These are phyloP conservation scores for Idaea dimidiata DNA, from an alignment of 2,888 invertebrate genomes.

Conservation along the genomic window DNA sequence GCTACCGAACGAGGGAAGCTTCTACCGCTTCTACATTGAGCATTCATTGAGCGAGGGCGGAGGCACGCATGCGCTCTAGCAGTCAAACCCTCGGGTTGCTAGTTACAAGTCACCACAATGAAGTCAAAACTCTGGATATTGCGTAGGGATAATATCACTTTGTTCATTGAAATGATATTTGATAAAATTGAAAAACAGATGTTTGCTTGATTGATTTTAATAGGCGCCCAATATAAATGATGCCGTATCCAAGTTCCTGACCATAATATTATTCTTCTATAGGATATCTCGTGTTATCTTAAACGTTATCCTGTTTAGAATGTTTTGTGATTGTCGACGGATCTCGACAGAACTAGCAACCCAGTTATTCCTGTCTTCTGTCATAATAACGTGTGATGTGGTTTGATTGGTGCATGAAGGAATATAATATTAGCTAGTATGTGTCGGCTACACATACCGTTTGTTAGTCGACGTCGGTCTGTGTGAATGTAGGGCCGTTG, in stretches of 20 bases:
- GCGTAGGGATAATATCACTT: background rate
- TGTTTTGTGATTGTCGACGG: background rate
- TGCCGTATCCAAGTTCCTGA: background rate
- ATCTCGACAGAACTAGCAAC: conserved; percentile 40
- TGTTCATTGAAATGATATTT: background rate
- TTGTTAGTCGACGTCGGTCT: background rate
- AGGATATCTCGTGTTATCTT: conserved; percentile 12
- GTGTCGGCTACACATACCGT: background rate
- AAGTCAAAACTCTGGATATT: conserved; percentile 7
- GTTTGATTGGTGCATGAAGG: conserved; percentile 11
- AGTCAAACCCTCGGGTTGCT: conserved; percentile 38
- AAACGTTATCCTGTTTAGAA: conserved; percentile 18
- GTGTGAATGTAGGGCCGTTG: conserved; percentile 21
- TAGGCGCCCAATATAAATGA: conserved; percentile 8
- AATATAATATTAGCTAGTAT: conserved; percentile 9
- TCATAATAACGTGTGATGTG: conserved; percentile 14
- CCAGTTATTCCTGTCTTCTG: conserved; percentile 17
- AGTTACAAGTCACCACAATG: conserved; percentile 35
- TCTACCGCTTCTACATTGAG: conserved; percentile 34
- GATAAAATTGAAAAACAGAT: background rate
- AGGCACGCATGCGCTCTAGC: conserved; percentile 60
- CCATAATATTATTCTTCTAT: background rate
- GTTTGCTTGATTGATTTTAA: conserved; percentile 4
- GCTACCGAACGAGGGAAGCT: background rate
- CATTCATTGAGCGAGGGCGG: conserved; percentile 67